A percentile compares a stretch with the other conserved stretches of the same genome.
Evolutionary conservation across 2,113 vertebrate species (phyloP).

Genomic region (Tragelaphus buxtoni): DNA sequence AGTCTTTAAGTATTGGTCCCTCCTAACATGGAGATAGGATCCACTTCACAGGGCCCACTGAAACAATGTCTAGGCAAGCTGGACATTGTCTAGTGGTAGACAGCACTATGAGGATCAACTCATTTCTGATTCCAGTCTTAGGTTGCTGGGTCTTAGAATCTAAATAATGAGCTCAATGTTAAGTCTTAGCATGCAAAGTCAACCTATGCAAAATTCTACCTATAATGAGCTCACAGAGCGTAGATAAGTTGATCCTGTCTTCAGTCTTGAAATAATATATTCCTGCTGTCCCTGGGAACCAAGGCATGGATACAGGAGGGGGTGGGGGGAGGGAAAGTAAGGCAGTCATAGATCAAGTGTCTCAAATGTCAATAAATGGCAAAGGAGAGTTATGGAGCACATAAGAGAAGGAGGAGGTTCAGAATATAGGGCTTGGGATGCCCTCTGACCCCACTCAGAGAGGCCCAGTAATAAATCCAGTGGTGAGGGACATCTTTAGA

Average conservation of each 20-base stretch:
- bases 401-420: constrained; percentile 68
- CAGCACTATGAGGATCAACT: not conserved
- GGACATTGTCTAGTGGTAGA: not conserved
- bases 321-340: constrained; percentile 67
- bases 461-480: constrained; percentile 66
- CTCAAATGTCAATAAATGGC: constrained; percentile 80
- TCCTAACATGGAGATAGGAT: not conserved
- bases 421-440: constrained; percentile 55
- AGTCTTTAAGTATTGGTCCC: not conserved
- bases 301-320: constrained; percentile 35
- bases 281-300: constrained; percentile 72
- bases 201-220: constrained; percentile 17
- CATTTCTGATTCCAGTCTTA: not conserved
- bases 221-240: constrained; percentile 69
- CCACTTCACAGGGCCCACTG: not conserved
- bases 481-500: constrained; percentile 71
- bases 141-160: not conserved
- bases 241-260: constrained; percentile 69
- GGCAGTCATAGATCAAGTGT: constrained; percentile 78
- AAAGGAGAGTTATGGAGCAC: constrained; percentile 72
- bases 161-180: not conserved
- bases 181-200: constrained; percentile 5
- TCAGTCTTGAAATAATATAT: constrained; percentile 71
- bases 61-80: not conserved
- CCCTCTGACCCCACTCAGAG: constrained; percentile 58